Percentiles rank a stretch among this genome's conserved stretches.
Conservation (phyloP, 2,888 invertebrate species). For the Suillia variegata region DNA sequence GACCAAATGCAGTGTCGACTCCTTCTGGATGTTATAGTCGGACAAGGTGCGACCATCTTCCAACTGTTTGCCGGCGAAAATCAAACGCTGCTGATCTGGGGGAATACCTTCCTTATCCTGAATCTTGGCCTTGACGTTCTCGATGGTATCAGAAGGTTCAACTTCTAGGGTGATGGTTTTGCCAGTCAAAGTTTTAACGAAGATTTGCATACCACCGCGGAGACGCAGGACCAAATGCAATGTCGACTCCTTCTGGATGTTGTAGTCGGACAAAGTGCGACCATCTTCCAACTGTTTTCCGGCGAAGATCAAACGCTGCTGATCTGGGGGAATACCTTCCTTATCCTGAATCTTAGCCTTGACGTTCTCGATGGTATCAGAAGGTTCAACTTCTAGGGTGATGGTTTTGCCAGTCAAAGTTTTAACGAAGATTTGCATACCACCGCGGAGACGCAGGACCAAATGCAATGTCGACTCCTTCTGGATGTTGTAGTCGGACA, state of each 20-base stretch:
- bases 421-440: constrained; percentile 2
- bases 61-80: neutral
- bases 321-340: constrained; percentile 2
- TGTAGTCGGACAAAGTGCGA: constrained; percentile 1
- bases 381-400: neutral
- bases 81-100: constrained; percentile 4
- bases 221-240: neutral
- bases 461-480: neutral
- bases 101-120: constrained; percentile 3
- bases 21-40: constrained; percentile 5
- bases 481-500: constrained; percentile 1
- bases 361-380: neutral
- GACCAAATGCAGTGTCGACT: neutral
- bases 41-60: constrained; percentile 1
- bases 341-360: constrained; percentile 2
- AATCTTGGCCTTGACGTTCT: neutral
- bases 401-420: neutral
- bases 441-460: constrained; percentile 1
- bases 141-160: constrained; percentile 1
- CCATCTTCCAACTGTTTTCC: neutral
- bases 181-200: neutral
- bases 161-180: neutral
- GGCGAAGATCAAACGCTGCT: constrained; percentile 2
- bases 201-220: neutral
- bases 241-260: neutral